Conservation (phyloP, 1,140 invertebrate genomes). For the Idris sp. region DNA sequence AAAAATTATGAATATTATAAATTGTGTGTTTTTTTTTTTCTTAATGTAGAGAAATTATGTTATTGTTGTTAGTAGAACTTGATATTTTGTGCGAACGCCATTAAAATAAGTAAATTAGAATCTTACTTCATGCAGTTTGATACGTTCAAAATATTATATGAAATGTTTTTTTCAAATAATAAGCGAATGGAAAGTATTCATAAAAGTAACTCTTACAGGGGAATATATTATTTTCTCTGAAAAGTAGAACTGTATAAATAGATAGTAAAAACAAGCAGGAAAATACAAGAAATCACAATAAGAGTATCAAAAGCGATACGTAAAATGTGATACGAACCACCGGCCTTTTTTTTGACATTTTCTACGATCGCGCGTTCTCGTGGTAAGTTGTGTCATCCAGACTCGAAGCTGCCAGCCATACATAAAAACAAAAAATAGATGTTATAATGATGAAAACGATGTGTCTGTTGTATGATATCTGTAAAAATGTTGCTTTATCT, state of each 20-base stretch:
- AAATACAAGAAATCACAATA: slow-evolving; percentile 52
- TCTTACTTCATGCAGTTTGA: slow-evolving; percentile 23
- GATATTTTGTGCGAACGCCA: too few relatives aligned
- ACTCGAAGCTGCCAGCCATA: slow-evolving; percentile 75
- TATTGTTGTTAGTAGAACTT: too few relatives aligned
- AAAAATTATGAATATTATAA: too few relatives aligned
- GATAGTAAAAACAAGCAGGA: slow-evolving; percentile 53
- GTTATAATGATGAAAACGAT: slow-evolving; percentile 49
- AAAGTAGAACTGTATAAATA: slow-evolving; percentile 27
- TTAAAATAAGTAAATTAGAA: too few relatives aligned
- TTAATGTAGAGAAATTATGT: too few relatives aligned
- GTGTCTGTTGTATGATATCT: slow-evolving; percentile 24
- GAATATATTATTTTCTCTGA: slow-evolving; percentile 4
- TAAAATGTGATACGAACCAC: slow-evolving; percentile 75
- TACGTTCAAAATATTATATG: slow-evolving; percentile 1
- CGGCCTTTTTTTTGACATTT: slow-evolving; percentile 77
- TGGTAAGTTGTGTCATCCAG: slow-evolving; percentile 75
- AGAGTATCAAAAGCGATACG: slow-evolving; percentile 64
- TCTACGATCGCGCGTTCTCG: slow-evolving; percentile 75
- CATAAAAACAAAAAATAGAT: slow-evolving; percentile 65
- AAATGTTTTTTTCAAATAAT: too few relatives aligned
- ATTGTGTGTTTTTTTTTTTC: too few relatives aligned
- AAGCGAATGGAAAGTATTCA: not conserved
- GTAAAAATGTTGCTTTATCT: slow-evolving; percentile 4
- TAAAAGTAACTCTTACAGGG: slow-evolving; percentile 20